A percentile compares a stretch with the other conserved stretches of the same genome.
These are phyloP conservation scores for Apodemia hepburni DNA, from an alignment of 2,888 invertebrate species.

Conservation along the genomic window DNA sequence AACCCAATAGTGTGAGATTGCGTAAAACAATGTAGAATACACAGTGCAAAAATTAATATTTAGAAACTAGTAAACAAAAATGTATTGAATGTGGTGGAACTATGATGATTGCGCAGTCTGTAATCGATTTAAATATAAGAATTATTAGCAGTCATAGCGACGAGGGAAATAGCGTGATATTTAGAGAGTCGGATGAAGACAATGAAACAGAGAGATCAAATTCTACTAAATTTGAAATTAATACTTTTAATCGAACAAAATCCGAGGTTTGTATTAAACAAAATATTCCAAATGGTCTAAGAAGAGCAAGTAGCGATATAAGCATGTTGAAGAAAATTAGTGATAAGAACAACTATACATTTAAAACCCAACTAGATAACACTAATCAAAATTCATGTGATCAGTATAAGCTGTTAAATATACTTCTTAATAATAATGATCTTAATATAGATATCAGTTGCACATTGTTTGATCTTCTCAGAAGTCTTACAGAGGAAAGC, in stretches of 20 bases:
- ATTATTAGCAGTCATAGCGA: background rate
- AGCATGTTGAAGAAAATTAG: background rate
- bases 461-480: slow-evolving; percentile 52
- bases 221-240: slow-evolving; percentile 3
- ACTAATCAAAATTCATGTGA: background rate
- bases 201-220: background rate
- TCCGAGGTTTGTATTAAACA: background rate
- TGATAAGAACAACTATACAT: background rate
- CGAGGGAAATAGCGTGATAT: background rate
- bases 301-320: background rate
- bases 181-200: background rate
- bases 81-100: slow-evolving; percentile 73
- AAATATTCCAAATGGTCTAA: background rate
- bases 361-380: background rate
- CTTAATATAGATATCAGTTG: slow-evolving; percentile 18
- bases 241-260: background rate
- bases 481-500: slow-evolving; percentile 55
- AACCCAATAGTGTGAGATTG: no score
- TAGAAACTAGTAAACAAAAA: slow-evolving; percentile 66
- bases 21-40: no score
- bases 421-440: slow-evolving; percentile 30
- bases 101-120: slow-evolving; percentile 55
- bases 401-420: slow-evolving; percentile 33
- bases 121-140: slow-evolving; percentile 35
- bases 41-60: no score